phyloP scores from a whole-genome alignment of 2,797 vertebrate genomes.

The Brachyalestes nurse region DNA sequence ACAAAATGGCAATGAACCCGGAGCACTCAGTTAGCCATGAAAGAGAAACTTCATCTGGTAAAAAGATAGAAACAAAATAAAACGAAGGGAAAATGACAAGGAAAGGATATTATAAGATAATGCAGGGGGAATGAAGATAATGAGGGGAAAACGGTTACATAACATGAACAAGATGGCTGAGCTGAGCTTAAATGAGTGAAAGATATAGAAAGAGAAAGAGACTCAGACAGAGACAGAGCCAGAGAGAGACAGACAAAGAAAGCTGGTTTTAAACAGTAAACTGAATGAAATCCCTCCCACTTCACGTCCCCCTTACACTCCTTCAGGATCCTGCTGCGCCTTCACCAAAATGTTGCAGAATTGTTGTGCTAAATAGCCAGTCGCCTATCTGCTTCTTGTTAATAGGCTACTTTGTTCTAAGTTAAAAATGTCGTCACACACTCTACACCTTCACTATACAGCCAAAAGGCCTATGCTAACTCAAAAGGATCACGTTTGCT shows the following conservation, averaged over 20 bases:
- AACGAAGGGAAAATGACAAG: constrained; percentile 42
- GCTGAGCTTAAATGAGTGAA: background rate
- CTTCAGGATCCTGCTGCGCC: no score
- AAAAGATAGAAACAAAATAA: constrained; percentile 61
- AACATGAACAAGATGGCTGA: constrained; percentile 73
- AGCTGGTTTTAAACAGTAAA: no score
- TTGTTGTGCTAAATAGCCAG: no score
- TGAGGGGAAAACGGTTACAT: constrained; percentile 65
- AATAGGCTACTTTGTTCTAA: no score
- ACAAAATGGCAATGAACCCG: no score
- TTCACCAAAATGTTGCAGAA: no score
- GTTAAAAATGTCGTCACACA: no score
- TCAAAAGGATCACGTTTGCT: background rate
- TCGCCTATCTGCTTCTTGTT: no score
- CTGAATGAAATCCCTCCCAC: no score
- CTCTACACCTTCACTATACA: background rate
- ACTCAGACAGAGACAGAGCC: background rate
- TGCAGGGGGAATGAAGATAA: background rate
- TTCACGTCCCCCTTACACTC: no score
- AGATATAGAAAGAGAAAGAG: background rate
- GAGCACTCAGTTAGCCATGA: no score
- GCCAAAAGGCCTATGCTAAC: background rate
- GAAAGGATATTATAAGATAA: background rate
- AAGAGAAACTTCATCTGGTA: no score
- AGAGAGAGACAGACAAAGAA: background rate